Conservation (phyloP, 2,797 vertebrate species). For the Cryptoblepharus egeriae region DNA sequence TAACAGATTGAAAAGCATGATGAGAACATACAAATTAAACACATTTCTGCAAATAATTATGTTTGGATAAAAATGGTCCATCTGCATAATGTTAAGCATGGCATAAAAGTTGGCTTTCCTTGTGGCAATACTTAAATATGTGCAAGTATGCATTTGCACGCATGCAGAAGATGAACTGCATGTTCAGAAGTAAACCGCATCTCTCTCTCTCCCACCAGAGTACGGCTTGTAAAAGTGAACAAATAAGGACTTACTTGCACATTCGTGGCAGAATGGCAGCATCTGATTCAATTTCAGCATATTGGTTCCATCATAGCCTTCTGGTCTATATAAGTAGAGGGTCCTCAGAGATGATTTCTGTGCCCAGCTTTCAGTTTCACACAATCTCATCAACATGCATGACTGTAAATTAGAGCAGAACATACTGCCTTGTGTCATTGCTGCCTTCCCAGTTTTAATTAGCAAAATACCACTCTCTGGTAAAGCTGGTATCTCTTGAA, state of each 20-base stretch:
- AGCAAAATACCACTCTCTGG: background rate
- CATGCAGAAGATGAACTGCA: too few relatives aligned
- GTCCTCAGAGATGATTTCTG: background rate
- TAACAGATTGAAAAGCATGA: background rate
- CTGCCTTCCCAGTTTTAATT: constrained; percentile 16
- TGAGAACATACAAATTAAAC: background rate
- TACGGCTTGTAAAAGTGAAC: background rate
- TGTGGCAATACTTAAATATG: background rate
- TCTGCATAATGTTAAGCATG: background rate
- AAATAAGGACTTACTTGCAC: background rate
- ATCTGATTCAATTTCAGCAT: constrained; percentile 14
- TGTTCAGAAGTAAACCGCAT: background rate
- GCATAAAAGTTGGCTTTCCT: background rate
- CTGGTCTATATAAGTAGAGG: background rate
- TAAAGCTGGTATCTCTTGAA: background rate
- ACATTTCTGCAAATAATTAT: background rate
- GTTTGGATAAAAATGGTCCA: background rate
- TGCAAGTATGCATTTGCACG: too few relatives aligned
- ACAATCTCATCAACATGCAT: background rate
- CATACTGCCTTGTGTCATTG: constrained; percentile 17
- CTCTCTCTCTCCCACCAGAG: background rate
- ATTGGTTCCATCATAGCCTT: constrained; percentile 9
- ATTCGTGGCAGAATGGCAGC: background rate
- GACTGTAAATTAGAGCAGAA: constrained; percentile 11
- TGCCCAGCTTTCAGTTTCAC: constrained; percentile 11